Base-by-base conservation (phyloP, 2,797 vertebrate genomes). In the Rhodeus uyekii region DNA sequence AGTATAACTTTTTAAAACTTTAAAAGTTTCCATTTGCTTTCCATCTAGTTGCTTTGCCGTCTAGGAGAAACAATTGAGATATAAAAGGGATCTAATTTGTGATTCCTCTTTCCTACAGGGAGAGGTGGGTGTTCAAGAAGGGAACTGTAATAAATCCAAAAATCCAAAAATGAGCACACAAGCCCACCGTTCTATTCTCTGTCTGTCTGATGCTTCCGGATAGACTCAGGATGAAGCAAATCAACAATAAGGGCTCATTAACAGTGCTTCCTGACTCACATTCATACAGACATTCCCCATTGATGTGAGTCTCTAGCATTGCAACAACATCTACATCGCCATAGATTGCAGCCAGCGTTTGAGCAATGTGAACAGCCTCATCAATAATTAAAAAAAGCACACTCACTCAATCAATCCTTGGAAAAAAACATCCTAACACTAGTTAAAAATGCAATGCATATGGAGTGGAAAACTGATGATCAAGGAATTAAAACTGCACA, bases 361-460 rank as follows among this genome's bases (percentile, higher is more conserved):
- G 8, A 58, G 38, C 27, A 60, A 71, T 32, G 42, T 38, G 39
- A 44, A 44, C 38, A 60, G 53, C 19, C 53, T 71, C 36, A 75
- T 82, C 63, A 78, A 83, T 74, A 74, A 81, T 58, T 76, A 19
- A 84, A 18, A 76, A 68, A 84, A n/a, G n/a, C n/a, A n/a, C n/a
- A 42, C 36, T 58, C 6, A 36, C 60, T 73, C 34, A 39, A 16
- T 75, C n/a, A 61, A 16, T 86, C 55, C 24, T 48, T 6, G 19
- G 10, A 32, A 75, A 69, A 29, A 36, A 2, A 46, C 19, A 27
- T 53, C 55, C 10, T 36, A 72, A 53, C 36, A 27, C 63, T 67
- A 72, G 65, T 71, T 63, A 64, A 84, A 63, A 71, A 86, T 68
- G 64, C 39, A 81, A 78, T 7, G n/a, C 61, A 24, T n/a, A 34